Percentiles rank a stretch among this genome's conserved stretches.
phyloP scores from a whole-genome alignment of 2,888 invertebrate species.

The Taenaris catops region DNA sequence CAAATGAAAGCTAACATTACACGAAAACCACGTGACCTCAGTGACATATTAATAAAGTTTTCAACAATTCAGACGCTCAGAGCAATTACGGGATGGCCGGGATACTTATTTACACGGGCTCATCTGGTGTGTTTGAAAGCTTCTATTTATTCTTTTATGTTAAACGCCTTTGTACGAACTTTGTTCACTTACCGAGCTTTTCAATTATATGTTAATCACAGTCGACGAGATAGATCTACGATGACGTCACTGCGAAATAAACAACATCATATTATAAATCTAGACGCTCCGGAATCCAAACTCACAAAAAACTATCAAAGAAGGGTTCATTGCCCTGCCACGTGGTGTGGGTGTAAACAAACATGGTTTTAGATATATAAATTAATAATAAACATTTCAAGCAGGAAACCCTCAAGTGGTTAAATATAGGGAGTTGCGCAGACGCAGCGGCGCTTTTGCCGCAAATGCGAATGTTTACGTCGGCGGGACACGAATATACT shows the following conservation, averaged over 20 bases:
- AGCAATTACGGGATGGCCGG: slow-evolving; percentile 5
- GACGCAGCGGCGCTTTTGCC: slow-evolving; percentile 41
- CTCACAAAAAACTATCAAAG: slow-evolving; percentile 28
- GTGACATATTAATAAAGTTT: slow-evolving; percentile 15
- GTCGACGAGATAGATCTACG: too few relatives aligned
- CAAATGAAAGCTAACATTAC: neutral
- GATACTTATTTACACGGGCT: neutral
- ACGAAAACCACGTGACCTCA: slow-evolving; percentile 2
- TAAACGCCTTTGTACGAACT: neutral
- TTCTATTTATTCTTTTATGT: neutral
- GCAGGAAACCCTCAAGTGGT: slow-evolving; percentile 69
- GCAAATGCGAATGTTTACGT: slow-evolving; percentile 56
- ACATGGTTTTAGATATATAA: slow-evolving; percentile 53
- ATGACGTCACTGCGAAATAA: too few relatives aligned
- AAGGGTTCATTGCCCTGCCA: slow-evolving; percentile 54
- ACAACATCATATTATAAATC: slow-evolving; percentile 10
- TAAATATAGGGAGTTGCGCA: slow-evolving; percentile 66
- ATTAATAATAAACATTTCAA: slow-evolving; percentile 66
- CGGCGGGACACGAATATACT: slow-evolving; percentile 32
- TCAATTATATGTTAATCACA: too few relatives aligned
- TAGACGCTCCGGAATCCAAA: slow-evolving; percentile 9
- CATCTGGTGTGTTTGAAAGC: neutral
- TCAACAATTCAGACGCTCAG: slow-evolving; percentile 3
- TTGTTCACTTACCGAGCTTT: neutral
- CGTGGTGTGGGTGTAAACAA: slow-evolving; percentile 66